phyloP scores from a whole-genome alignment of 2,113 vertebrate species.

The Corythornis vintsioides region DNA sequence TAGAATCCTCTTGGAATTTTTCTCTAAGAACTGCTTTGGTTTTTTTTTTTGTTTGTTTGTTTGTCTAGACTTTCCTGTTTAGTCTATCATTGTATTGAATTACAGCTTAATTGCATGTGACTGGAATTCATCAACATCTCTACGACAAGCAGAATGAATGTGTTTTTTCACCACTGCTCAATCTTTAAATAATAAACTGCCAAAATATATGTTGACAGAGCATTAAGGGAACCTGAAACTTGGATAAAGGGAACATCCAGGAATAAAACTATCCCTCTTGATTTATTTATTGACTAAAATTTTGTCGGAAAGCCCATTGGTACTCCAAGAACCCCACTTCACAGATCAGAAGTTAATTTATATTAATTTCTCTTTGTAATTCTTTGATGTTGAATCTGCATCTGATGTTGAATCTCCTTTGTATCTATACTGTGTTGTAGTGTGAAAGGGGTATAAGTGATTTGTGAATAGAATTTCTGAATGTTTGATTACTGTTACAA shows the following conservation, averaged over 20 bases:
- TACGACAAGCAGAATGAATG: conserved; percentile 44
- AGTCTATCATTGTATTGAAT: conserved; percentile 58
- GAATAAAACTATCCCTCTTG: neutral
- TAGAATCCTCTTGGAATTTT: neutral
- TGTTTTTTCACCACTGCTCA: conserved; percentile 45
- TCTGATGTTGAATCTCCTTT: neutral
- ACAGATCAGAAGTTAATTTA: neutral
- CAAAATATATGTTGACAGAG: neutral
- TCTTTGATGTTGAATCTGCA: neutral
- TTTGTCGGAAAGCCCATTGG: neutral
- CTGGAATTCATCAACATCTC: conserved; percentile 41
- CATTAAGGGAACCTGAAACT: neutral
- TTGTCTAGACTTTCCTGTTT: conserved; percentile 62
- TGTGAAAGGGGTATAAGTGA: neutral
- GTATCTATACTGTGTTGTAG: neutral
- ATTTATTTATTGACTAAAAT: neutral
- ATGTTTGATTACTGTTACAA: neutral
- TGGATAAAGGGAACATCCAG: neutral
- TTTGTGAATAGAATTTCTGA: neutral
- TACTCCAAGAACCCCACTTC: neutral
- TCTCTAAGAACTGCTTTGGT: conserved; percentile 9
- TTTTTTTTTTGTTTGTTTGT: conserved; percentile 20
- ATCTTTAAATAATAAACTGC: conserved; percentile 46
- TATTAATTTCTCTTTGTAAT: neutral
- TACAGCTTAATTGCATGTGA: conserved; percentile 60